Base-by-base conservation (phyloP, 2,113 vertebrate genomes). In the Prinia subflava region DNA sequence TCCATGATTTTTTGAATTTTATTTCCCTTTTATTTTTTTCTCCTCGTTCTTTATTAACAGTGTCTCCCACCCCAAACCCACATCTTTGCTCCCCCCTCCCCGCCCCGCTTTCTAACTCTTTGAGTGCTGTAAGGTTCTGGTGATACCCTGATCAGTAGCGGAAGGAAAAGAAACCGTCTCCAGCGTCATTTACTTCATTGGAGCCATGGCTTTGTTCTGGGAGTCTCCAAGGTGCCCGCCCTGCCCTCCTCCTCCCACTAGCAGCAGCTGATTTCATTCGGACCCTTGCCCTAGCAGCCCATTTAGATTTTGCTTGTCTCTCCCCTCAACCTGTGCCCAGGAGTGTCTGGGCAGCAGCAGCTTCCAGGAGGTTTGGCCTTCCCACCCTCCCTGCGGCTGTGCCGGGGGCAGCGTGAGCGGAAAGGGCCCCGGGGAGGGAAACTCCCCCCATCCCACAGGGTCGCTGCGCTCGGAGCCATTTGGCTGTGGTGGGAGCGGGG, bases 1-100 rank as follows among this genome's bases (percentile, higher is more conserved):
- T 99, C 99, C 98, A 98, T 99, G 98, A 97, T 94, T 98, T 97
- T 97, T 97, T 97, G 79, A 96, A 97, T 98, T 98, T 98, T 92
- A 77, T 96, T 97, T 97, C 87, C 82, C 87, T 63, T 64, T 41
- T 95, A 85, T 39, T n/a, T 92, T 83, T 27, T 42, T 25, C 13
- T 28, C 6, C 30, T 94, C 31, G 14, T 60, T 78, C 85, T 83
- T 92, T 97, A 96, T 94, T 81, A 95, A 96, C 18, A 39, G 75
- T 16, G 65, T 89, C 56, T 92, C 93, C 91, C 39, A 30, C 74
- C 81, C 83, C 83, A 89, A 89, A 41, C 86, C 89, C 12, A 1
- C 91, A 95, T 96, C 97, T 96, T 95, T 79, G 89, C 71, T 87
- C 86, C 92, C 86, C 89, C 55, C 70, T 79, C 94, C 95, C 55